Percentiles rank a stretch among this genome's conserved stretches.
Conservation (phyloP, 2,113 vertebrate genomes). For the Suncus etruscus region DNA sequence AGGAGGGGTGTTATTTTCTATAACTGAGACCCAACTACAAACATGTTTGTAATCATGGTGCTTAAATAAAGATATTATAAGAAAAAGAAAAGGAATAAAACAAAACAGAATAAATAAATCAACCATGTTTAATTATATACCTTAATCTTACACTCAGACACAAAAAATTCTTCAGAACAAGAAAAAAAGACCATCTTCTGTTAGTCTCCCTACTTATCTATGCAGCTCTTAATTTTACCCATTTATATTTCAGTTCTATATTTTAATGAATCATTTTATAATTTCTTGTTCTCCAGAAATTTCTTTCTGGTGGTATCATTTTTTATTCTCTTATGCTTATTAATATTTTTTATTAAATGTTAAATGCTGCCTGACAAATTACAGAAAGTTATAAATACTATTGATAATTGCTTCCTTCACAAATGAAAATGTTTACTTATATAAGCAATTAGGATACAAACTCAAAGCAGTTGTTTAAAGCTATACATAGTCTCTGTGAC, state of each 20-base stretch:
- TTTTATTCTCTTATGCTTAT: not conserved
- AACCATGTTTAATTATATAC: constrained; percentile 1
- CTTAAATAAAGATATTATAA: too few species aligned
- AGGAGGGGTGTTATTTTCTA: too few species aligned
- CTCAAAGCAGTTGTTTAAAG: not conserved
- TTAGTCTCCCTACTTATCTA: constrained; percentile 36
- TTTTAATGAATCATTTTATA: not conserved
- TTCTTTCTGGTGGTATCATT: not conserved
- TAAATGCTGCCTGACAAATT: not conserved
- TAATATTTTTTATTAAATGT: constrained; percentile 27
- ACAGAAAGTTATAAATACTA: not conserved
- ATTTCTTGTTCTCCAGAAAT: not conserved
- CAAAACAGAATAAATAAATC: not conserved
- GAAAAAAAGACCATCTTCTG: not conserved
- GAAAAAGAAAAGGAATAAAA: not conserved
- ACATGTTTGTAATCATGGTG: too few species aligned
- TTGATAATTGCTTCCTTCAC: not conserved
- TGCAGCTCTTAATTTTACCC: not conserved
- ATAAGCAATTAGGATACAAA: not conserved
- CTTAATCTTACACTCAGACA: not conserved
- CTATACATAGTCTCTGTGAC: not conserved
- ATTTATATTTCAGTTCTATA: not conserved
- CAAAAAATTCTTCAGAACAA: constrained; percentile 39
- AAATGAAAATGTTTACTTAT: constrained; percentile 10
- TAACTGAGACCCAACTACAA: too few species aligned